Conservation (phyloP, 2,113 vertebrate genomes). For the Phodopus roborovskii region DNA sequence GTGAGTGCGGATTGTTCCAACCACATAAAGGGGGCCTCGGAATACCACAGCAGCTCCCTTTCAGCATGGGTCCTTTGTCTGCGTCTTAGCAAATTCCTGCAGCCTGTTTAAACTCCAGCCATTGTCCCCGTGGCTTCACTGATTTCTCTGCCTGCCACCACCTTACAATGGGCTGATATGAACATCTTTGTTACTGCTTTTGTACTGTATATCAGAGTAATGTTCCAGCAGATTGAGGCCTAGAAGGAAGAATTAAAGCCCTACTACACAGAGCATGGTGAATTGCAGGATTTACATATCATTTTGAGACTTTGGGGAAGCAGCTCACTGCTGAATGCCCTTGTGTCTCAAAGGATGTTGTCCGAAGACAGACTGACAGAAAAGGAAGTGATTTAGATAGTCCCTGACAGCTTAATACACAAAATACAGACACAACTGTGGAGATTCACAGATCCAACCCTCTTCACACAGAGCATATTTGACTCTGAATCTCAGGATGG, state of each 20-base stretch:
- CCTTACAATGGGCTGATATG: constrained; percentile 92
- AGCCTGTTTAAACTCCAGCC: constrained; percentile 91
- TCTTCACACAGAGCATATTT: constrained; percentile 39
- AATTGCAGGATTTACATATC: constrained; percentile 97
- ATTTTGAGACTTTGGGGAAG: constrained; percentile 90
- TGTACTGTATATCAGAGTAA: constrained; percentile 94
- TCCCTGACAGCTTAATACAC: constrained; percentile 97
- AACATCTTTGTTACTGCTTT: constrained; percentile 97
- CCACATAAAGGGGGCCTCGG: constrained; percentile 88
- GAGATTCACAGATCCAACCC: constrained; percentile 76
- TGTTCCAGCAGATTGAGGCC: constrained; percentile 92
- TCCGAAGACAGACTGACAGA: constrained; percentile 89
- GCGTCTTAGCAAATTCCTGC: constrained; percentile 91
- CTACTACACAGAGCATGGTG: constrained; percentile 91
- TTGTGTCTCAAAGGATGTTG: constrained; percentile 92
- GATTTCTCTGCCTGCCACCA: constrained; percentile 95
- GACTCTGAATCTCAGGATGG: not conserved
- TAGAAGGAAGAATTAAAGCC: constrained; percentile 93
- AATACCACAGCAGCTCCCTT: constrained; percentile 88
- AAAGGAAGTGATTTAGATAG: constrained; percentile 98
- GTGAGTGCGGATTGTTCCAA: constrained; percentile 92
- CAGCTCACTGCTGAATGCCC: constrained; percentile 89
- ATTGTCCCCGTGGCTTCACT: constrained; percentile 92
- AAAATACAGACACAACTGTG: constrained; percentile 89
- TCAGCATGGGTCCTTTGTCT: constrained; percentile 88